Percentiles rank a stretch among this genome's conserved stretches.
Evolutionary conservation across 2,113 vertebrate genomes (phyloP).

Genomic region (Dasypus novemcinctus): DNA sequence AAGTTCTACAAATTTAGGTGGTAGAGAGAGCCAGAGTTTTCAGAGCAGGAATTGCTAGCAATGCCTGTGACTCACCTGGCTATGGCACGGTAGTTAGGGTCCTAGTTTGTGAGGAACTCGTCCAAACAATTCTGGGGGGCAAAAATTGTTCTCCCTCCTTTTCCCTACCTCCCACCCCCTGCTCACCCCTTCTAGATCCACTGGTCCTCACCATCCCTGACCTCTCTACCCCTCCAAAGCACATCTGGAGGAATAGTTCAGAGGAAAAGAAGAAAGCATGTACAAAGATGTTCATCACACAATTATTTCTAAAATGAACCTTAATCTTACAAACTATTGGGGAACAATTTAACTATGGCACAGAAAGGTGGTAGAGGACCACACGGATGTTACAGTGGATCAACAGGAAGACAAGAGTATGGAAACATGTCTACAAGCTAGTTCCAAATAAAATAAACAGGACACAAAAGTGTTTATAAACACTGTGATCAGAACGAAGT

Average conservation of each 20-base stretch:
- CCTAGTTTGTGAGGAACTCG: background rate
- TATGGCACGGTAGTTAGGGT: fast-evolving
- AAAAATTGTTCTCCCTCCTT: background rate
- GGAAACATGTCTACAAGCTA: background rate
- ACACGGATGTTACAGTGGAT: background rate
- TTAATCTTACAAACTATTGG: background rate
- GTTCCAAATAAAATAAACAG: conserved; percentile 21
- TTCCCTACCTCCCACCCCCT: fast-evolving
- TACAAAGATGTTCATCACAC: background rate
- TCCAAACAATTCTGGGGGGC: background rate
- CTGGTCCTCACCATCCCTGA: background rate
- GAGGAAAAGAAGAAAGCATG: background rate
- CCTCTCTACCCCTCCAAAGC: background rate
- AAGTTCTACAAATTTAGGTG: background rate
- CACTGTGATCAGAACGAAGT: background rate
- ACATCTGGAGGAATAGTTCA: background rate
- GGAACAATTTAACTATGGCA: background rate
- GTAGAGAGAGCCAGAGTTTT: background rate
- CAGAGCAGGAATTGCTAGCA: background rate
- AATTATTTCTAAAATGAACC: background rate
- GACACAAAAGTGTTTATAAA: conserved; percentile 20
- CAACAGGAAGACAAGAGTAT: background rate
- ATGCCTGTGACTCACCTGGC: background rate
- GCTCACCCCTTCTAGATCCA: fast-evolving
- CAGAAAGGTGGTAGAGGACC: background rate